Evolutionary conservation across 2,888 invertebrate species (phyloP), one percentile per base, ranked within the genome.

Genomic region (Andricus curvator): DNA sequence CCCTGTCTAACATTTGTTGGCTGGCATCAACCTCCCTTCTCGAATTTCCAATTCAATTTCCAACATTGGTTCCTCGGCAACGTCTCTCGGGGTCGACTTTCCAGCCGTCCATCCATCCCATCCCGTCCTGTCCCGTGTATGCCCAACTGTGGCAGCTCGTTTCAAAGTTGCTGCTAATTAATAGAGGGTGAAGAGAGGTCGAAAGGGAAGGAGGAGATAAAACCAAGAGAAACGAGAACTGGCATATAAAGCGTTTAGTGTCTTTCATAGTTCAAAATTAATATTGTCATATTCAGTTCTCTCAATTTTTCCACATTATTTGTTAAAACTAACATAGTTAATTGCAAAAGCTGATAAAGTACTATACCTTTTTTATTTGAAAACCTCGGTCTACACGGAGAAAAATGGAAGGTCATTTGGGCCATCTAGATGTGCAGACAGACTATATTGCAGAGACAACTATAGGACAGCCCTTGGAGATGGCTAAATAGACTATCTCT

Each of bases 81-180:
- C 51, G 74, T 74, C 74, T 56, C 74, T 56, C 33, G 33, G 56
- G 74, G 74, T 51, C 56, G 51, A 74, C 56, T 74, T 74, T 74
- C 74, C 29, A 74, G 56, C 48, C 33, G 74, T 74, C 56, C 74
- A 74, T 74, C 74, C 74, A 56, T 74, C 29, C 74, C 25, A 37
- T 37, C 37, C 37, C 8, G 37, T 37, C 37, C 37, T 37, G n/a
- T 56, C 74, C 33, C 33, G 20, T 74, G 74, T 74, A 74, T 51
- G 74, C 74, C 51, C 74, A 74, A 56, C 74, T 74, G 74, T 74
- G 74, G 74, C 74, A 74, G 51, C 56, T 74, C 56, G 74, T 74
- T 74, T 48, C 70, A 51, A 74, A 74, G 51, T 74, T 74, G 33
- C 29, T 33, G 20, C 70, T 74, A 74, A 74, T 74, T 74, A 74